phyloP scores from a whole-genome alignment of 2,113 vertebrate genomes.

The Istiophorus platypterus region DNA sequence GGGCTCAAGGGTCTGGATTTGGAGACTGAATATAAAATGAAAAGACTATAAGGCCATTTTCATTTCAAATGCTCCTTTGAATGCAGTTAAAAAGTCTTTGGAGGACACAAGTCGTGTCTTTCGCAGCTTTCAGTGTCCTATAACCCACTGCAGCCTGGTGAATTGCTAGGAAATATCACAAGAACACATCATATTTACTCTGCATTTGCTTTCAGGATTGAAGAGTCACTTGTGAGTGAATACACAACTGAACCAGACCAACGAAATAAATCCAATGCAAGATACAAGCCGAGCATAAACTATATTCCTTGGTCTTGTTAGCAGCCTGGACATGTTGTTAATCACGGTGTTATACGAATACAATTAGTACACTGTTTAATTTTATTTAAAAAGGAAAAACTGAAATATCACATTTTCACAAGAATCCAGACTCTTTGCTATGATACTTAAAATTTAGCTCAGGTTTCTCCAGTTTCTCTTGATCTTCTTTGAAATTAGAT shows the following conservation, averaged over 20 bases:
- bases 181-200: background rate
- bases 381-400: no score
- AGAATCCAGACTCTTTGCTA: no score
- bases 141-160: background rate
- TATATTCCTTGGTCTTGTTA: no score
- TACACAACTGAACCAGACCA: background rate
- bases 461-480: no score
- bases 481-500: no score
- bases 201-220: background rate
- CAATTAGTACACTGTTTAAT: no score
- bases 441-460: no score
- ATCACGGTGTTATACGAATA: no score
- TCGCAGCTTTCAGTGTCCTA: conserved; percentile 2
- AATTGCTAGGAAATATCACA: background rate
- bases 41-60: background rate
- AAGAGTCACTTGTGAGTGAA: background rate
- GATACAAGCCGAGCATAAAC: no score
- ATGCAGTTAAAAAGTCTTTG: background rate
- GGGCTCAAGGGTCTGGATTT: conserved; percentile 5
- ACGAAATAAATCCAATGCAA: background rate
- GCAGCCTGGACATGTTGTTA: no score
- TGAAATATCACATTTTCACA: no score
- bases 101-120: background rate
- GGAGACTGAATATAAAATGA: conserved; percentile 1
- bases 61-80: background rate